These are phyloP conservation scores for Adela reaumurella DNA, from an alignment of 2,888 invertebrate species.

Conservation along the genomic window DNA sequence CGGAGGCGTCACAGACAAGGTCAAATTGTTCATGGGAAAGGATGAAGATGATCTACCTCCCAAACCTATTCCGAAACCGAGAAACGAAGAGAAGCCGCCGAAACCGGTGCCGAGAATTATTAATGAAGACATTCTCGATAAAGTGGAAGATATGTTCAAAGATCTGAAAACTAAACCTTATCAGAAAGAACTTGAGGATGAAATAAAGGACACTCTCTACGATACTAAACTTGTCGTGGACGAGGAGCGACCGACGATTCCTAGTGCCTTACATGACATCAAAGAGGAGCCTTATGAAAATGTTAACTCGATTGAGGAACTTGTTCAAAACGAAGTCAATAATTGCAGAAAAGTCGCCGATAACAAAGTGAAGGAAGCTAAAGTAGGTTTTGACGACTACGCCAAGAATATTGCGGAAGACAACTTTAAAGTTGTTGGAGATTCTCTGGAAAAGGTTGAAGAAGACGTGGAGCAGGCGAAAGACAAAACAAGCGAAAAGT, in stretches of 20 bases:
- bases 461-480: slow-evolving; percentile 33
- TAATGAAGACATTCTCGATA: slow-evolving; percentile 41
- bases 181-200: slow-evolving; percentile 26
- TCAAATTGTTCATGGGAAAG: slow-evolving; percentile 38
- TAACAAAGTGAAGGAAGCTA: slow-evolving; percentile 25
- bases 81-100: slow-evolving; percentile 27
- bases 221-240: slow-evolving; percentile 42
- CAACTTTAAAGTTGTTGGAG: slow-evolving; percentile 6
- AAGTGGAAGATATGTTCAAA: slow-evolving; percentile 53
- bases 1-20: slow-evolving; percentile 40
- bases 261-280: slow-evolving; percentile 11
- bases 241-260: slow-evolving; percentile 25
- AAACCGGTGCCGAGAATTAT: slow-evolving; percentile 45
- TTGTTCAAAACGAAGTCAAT: slow-evolving; percentile 2
- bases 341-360: slow-evolving; percentile 13
- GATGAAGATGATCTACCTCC: slow-evolving; percentile 27
- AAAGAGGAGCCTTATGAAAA: slow-evolving; percentile 26
- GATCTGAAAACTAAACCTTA: slow-evolving; percentile 36
- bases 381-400: slow-evolving; percentile 26
- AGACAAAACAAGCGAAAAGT: slow-evolving; percentile 23
- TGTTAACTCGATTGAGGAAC: slow-evolving; percentile 21
- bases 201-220: slow-evolving; percentile 28
- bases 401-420: slow-evolving; percentile 4
- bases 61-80: slow-evolving; percentile 15
- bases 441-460: slow-evolving; percentile 8